Base-by-base conservation (phyloP, 1,140 invertebrate genomes). In the Plodia interpunctella region DNA sequence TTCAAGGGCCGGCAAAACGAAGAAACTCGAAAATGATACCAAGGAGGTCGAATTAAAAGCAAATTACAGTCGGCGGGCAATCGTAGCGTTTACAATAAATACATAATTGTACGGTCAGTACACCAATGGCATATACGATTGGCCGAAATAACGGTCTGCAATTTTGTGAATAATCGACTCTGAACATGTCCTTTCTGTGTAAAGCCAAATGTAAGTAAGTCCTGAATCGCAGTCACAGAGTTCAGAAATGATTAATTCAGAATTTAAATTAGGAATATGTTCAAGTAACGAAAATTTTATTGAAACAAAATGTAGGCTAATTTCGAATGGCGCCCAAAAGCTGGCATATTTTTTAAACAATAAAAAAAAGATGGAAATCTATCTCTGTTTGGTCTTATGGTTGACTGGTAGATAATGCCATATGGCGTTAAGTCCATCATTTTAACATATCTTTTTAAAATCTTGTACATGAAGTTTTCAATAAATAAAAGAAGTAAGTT, bases 21-120 rank as follows among this genome's bases (percentile, higher is more conserved):
- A 81, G 72, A 83, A 83, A 80, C 72, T 76, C 78, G 76, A 88
- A 86, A 88, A 88, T 87, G 81, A 88, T 88, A 88, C 83, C 74
- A 88, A 87, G 83, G 76, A 74, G 80, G 86, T 69, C 75, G 79
- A 88, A 88, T 88, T 88, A 88, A 88, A 88, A 82, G 80, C 76
- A 88, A 88, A 88, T 88, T 88, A 87, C 80, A 83, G 81, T 68
- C 78, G 70, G 75, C 68, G 72, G 76, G 83, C 83, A 83, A 82
- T 87, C 78, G 78, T 82, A 74, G 73, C 86, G 83, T 87, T 88
- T 88, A 87, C 83, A 88, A 87, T 88, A 88, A 88, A 88, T 77
- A 88, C 86, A 88, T 87, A 87, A 88, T 88, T 87, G 84, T 80
- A 83, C 70, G 83, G 77, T 80, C 80, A 78, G 85, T 78, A 79